Evolutionary conservation across 2,113 vertebrate species (phyloP).

Genomic region (Psephotus haematonotus): DNA sequence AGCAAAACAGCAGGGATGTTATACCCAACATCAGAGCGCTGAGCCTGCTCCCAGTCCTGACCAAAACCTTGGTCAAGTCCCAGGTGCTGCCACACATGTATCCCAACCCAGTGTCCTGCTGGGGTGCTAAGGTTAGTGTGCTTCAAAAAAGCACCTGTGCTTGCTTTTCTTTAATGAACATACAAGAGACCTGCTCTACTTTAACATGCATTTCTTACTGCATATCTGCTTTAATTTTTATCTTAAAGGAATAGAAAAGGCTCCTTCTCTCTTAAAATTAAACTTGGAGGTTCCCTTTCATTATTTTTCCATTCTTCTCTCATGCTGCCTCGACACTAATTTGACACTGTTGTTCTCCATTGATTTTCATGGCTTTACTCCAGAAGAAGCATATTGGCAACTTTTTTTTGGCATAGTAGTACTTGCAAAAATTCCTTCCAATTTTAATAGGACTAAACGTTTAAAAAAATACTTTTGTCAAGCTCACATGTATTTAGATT

Average conservation of each 20-base stretch:
- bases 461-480: background rate
- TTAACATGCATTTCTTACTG: background rate
- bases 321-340: background rate
- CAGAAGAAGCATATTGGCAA: background rate
- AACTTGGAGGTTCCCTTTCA: background rate
- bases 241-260: background rate
- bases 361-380: background rate
- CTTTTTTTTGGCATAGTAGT: background rate
- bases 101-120: accelerated
- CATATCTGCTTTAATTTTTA: background rate
- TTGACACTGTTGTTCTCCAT: background rate
- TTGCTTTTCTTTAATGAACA: background rate
- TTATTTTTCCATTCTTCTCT: background rate
- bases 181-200: background rate
- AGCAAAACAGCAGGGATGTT: background rate
- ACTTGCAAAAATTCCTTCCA: background rate
- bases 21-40: accelerated
- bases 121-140: background rate
- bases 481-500: background rate
- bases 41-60: background rate
- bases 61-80: no score
- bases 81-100: background rate
- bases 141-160: background rate
- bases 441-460: background rate
- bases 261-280: background rate